These are phyloP conservation scores for Ophion slaviceki DNA, from an alignment of 2,888 invertebrate genomes.

Conservation along the genomic window DNA sequence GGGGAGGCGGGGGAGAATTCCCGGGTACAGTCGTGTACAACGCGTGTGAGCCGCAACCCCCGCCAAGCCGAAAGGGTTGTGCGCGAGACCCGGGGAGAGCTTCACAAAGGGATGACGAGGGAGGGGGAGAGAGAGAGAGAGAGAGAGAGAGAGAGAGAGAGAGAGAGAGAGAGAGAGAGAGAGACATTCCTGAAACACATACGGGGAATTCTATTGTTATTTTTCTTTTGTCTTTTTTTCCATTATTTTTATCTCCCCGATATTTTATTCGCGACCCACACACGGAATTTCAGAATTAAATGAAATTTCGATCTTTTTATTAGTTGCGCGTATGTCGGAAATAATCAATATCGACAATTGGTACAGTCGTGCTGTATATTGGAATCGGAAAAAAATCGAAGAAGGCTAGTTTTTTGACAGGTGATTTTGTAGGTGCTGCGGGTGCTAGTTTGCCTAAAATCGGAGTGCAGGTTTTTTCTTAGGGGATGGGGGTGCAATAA, in stretches of 20 bases:
- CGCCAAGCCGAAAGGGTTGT: conserved; percentile 46
- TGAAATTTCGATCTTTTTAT: background rate
- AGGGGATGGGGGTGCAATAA: too few species aligned
- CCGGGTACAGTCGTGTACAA: conserved; percentile 49
- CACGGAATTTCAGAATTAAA: background rate
- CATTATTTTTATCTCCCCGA: conserved; percentile 7
- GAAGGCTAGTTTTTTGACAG: too few species aligned
- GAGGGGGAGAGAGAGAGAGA: conserved; percentile 60
- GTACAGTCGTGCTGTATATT: too few species aligned
- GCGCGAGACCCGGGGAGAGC: conserved; percentile 38
- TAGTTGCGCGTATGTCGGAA: background rate
- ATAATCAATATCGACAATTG: too few species aligned
- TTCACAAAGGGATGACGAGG: conserved; percentile 48
- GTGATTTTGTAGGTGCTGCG: too few species aligned
- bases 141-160: conserved; percentile 38
- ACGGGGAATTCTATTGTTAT: conserved; percentile 59
- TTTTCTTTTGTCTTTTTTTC: conserved; percentile 18
- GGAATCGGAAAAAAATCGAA: too few species aligned
- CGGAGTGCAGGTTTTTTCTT: too few species aligned
- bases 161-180: conserved; percentile 46
- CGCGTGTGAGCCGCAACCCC: conserved; percentile 41
- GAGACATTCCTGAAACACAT: conserved; percentile 77
- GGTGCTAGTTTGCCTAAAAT: too few species aligned
- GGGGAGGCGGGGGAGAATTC: conserved; percentile 17
- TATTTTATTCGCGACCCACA: conserved; percentile 3